Evolutionary conservation across 1,140 invertebrate genomes (phyloP), one percentile per base, ranked within the genome.

Genomic region (Hylaeus volcanicus): DNA sequence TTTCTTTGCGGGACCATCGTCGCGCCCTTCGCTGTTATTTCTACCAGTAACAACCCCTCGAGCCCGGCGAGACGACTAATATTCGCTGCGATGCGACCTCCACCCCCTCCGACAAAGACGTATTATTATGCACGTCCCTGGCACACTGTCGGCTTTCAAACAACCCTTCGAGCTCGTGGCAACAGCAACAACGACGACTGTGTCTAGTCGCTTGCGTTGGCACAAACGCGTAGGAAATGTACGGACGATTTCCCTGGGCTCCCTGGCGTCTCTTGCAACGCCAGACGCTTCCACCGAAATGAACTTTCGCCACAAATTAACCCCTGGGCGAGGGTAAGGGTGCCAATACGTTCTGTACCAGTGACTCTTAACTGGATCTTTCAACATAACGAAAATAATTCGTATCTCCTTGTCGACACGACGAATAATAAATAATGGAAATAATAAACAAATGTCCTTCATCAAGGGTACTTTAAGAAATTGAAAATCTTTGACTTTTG

Each of bases 31-130:
- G 6, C 39, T 58, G 61, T 73, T 82, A 79, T 74, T 82, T 56
- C 55, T 66, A 69, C 70, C 69, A 55, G 65, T 74, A 72, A 74
- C 81, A 79, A 60, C 66, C 75, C 73, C 81, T 83, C 81, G 68
- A 79, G 74, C n/a, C 66, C 48, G 81, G 61, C 82, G 82, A 80
- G 84, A 83, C 84, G 84, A 78, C 84, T 86, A 86, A 86, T 86
- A 86, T 86, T 78, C 82, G 84, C 8, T 60, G 26, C 70, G 56
- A 58, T 63, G 56, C 26, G 60, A 41, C 69, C 5, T 45, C 66
- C 58, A 43, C 58, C 63, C 26, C 68, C 41, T 43, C 3, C 61
- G 55, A 64, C 74, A 79, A 82, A 70, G 81, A 66, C 69, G 43
- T 60, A 55, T 79, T 73, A 82, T 82, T 79, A 73, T 79, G 56